These are phyloP conservation scores for Harpagifer antarcticus DNA, from an alignment of 2,797 vertebrate species.

Conservation along the genomic window DNA sequence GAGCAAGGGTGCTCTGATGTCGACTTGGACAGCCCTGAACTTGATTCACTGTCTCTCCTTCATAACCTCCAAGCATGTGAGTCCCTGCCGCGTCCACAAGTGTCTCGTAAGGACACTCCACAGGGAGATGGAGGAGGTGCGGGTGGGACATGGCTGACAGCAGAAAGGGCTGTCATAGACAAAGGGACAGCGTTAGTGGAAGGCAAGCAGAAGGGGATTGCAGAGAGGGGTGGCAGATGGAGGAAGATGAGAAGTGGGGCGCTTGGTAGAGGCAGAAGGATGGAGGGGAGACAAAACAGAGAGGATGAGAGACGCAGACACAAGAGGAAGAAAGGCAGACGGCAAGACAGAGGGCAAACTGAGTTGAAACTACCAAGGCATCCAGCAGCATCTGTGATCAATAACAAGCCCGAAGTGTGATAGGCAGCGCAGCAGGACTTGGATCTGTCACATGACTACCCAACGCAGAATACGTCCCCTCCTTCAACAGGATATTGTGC, in stretches of 20 bases:
- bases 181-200: conserved; percentile 52
- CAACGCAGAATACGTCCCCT: conserved; percentile 50
- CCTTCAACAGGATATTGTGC: conserved; percentile 68
- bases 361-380: conserved; percentile 66
- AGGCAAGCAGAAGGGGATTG: conserved; percentile 59
- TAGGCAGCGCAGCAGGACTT: conserved; percentile 46
- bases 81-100: conserved; percentile 61
- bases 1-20: conserved; percentile 71
- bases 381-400: conserved; percentile 78
- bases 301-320: conserved; percentile 42
- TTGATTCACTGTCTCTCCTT: conserved; percentile 70
- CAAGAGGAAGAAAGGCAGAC: conserved; percentile 61
- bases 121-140: conserved; percentile 30
- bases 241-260: conserved; percentile 77
- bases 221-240: conserved; percentile 77
- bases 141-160: conserved; percentile 33
- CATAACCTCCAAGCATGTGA: conserved; percentile 62
- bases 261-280: conserved; percentile 66
- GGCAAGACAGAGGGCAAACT: conserved; percentile 66
- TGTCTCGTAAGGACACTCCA: conserved; percentile 77
- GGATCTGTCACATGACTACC: conserved; percentile 41
- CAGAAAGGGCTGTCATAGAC: conserved; percentile 46
- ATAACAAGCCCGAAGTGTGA: conserved; percentile 70
- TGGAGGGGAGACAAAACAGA: conserved; percentile 28
- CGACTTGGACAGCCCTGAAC: conserved; percentile 69